phyloP scores from a whole-genome alignment of 2,113 vertebrate species.

The Forbesichthys agassizii region DNA sequence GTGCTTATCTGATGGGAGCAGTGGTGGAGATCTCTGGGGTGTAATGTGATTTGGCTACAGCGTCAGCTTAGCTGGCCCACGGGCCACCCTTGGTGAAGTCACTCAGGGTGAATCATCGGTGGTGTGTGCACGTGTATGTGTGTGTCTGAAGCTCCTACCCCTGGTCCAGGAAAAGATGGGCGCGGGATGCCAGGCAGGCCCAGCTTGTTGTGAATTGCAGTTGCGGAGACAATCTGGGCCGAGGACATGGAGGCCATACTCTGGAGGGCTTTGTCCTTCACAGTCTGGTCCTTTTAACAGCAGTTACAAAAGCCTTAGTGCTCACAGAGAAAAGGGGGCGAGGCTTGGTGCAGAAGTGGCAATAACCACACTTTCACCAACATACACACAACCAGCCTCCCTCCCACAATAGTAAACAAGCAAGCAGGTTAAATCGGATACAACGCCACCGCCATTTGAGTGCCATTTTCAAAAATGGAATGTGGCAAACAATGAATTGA shows the following conservation, averaged over 20 bases:
- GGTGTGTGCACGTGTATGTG: not conserved
- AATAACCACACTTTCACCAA: conserved; percentile 59
- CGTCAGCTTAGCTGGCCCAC: conserved; percentile 36
- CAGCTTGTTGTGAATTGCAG: conserved; percentile 99
- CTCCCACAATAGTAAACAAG: conserved; percentile 14
- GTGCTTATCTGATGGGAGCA: conserved; percentile 72
- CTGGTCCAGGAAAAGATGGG: conserved; percentile 94
- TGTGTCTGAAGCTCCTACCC: conserved; percentile 81
- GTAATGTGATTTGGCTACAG: conserved; percentile 72
- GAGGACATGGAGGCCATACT: conserved; percentile 99
- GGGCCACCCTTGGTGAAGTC: conserved; percentile 52
- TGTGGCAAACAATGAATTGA: conserved; percentile 44
- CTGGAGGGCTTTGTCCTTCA: conserved; percentile 99
- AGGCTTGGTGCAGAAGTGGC: conserved; percentile 73
- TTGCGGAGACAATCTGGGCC: conserved; percentile 98
- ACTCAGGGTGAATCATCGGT: conserved; percentile 52
- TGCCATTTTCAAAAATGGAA: conserved; percentile 38
- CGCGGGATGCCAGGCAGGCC: conserved; percentile 97
- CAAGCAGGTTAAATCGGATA: conserved; percentile 5
- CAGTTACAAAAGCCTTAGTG: conserved; percentile 86
- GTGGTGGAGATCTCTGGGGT: conserved; percentile 63
- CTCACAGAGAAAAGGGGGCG: conserved; percentile 54
- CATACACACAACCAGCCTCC: conserved; percentile 44
- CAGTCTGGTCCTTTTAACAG: conserved; percentile 97
- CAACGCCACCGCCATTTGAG: conserved; percentile 27